phyloP scores from a whole-genome alignment of 1,140 invertebrate species.

The Euwallacea similis region DNA sequence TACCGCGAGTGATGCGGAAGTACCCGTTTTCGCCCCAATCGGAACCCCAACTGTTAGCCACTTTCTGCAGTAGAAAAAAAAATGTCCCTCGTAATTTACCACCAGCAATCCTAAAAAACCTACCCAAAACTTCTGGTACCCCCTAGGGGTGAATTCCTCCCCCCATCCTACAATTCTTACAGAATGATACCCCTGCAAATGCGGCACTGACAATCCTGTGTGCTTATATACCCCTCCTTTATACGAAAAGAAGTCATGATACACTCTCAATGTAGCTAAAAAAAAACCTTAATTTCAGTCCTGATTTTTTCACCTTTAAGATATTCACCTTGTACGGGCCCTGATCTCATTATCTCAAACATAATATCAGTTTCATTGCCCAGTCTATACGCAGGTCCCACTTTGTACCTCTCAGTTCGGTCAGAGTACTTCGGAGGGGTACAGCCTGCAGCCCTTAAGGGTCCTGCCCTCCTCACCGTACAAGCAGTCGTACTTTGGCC shows the following conservation, averaged over 20 bases:
- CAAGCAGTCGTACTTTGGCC: constrained; percentile 62
- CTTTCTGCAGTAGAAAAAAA: constrained; percentile 64
- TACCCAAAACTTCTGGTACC: constrained; percentile 85
- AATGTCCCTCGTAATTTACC: not conserved
- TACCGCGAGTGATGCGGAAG: constrained; percentile 78
- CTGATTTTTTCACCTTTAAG: no score
- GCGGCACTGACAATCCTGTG: constrained; percentile 59
- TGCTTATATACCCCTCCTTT: constrained; percentile 78
- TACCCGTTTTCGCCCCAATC: constrained; percentile 88
- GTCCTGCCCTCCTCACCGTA: constrained; percentile 57
- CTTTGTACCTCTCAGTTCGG: constrained; percentile 69
- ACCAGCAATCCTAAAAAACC: constrained; percentile 46
- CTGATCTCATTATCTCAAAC: constrained; percentile 86
- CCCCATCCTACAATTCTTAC: constrained; percentile 92
- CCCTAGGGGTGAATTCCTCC: constrained; percentile 63
- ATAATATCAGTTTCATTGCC: constrained; percentile 82
- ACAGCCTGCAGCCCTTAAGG: constrained; percentile 61
- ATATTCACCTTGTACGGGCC: constrained; percentile 86
- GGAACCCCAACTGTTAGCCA: constrained; percentile 87
- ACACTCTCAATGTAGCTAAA: constrained; percentile 84
- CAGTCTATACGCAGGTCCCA: constrained; percentile 83
- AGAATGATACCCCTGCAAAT: constrained; percentile 78
- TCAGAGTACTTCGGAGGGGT: constrained; percentile 53
- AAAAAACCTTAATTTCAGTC: constrained; percentile 30
- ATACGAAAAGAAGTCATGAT: constrained; percentile 91